Conservation (phyloP, 2,888 invertebrate genomes). For the Standfussiana lucernea region DNA sequence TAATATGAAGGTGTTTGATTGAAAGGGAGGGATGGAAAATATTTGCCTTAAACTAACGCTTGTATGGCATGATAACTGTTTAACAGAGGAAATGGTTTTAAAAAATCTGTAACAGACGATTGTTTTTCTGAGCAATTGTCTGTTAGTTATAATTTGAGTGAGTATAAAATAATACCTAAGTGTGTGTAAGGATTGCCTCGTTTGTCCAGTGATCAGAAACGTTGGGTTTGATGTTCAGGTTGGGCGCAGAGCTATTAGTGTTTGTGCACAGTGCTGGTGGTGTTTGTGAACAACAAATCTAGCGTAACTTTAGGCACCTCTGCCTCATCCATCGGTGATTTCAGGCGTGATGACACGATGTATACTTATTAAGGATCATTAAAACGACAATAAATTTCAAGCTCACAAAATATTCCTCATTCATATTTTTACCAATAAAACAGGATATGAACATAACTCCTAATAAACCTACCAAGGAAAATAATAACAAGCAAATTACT, state of each 20-base stretch:
- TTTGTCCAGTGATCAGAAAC: not conserved
- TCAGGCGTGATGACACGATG: not conserved
- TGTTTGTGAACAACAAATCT: no score
- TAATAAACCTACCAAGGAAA: slow-evolving; percentile 26
- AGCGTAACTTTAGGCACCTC: no score
- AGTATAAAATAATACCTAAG: not conserved
- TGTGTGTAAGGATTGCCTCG: not conserved
- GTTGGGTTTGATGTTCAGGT: not conserved
- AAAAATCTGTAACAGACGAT: no score
- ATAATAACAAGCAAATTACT: slow-evolving; percentile 45
- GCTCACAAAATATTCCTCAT: not conserved
- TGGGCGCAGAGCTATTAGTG: not conserved
- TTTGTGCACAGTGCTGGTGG: not conserved
- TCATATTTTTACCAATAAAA: slow-evolving; percentile 12
- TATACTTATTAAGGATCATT: not conserved
- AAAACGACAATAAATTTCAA: not conserved
- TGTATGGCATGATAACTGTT: not conserved
- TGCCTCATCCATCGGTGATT: not conserved
- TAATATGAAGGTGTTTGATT: not conserved
- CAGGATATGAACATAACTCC: slow-evolving; percentile 21
- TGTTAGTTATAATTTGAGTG: not conserved
- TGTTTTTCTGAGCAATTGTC: not conserved
- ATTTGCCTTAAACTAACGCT: not conserved
- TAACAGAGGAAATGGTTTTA: not conserved
- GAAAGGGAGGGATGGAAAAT: not conserved